Evolutionary conservation across 2,797 vertebrate species (phyloP).

Genomic region (Arnoldichthys spilopterus): DNA sequence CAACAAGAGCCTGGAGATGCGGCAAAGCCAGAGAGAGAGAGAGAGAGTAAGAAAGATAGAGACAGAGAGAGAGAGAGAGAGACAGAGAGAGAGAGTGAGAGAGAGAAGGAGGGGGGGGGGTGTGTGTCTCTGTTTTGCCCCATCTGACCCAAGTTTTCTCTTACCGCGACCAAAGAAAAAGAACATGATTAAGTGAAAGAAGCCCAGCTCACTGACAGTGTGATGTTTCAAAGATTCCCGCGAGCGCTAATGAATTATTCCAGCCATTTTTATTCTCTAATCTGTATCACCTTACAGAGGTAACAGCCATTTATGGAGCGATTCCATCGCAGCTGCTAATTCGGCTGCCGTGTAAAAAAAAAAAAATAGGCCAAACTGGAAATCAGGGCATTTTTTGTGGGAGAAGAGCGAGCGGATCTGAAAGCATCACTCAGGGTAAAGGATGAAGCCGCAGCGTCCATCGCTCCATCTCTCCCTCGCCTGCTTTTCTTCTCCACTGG

Average conservation of each 20-base stretch:
- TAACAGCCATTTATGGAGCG: neutral
- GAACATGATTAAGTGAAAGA: constrained; percentile 18
- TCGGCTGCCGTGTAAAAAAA: constrained; percentile 3
- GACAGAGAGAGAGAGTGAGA: neutral
- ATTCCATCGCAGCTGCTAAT: constrained; percentile 20
- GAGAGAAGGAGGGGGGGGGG: neutral
- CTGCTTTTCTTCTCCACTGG: constrained; percentile 53
- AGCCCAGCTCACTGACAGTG: neutral
- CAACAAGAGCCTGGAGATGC: constrained; percentile 64
- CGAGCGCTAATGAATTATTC: constrained; percentile 16
- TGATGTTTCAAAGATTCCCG: neutral
- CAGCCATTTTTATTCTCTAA: neutral
- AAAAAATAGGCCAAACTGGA: neutral
- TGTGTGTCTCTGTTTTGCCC: neutral
- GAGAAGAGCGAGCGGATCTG: constrained; percentile 24
- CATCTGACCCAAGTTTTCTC: neutral
- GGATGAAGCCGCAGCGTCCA: constrained; percentile 27
- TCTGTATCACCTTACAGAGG: neutral
- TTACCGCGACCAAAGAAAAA: constrained; percentile 8
- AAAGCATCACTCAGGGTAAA: constrained; percentile 23
- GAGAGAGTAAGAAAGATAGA: neutral
- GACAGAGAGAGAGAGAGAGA: too few species aligned
- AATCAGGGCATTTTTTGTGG: constrained; percentile 11
- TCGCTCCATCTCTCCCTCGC: constrained; percentile 21
- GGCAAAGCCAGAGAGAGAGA: constrained; percentile 46